Conservation (phyloP, 2,797 vertebrate genomes). For the Labeo calbasu region DNA sequence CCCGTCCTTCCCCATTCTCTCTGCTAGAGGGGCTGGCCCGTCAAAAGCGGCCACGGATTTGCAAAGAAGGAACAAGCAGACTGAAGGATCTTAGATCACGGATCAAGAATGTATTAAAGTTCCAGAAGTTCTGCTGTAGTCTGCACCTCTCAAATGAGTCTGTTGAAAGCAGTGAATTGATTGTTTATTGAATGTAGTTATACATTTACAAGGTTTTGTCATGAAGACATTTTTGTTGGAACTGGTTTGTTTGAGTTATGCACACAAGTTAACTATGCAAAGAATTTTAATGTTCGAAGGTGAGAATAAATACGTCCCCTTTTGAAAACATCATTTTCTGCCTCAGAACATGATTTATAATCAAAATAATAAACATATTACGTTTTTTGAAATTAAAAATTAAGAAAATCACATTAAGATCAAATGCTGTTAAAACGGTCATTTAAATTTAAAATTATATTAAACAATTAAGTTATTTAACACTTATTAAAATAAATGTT, state of each 20-base stretch:
- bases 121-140: constrained; percentile 10
- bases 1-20: constrained; percentile 56
- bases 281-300: neutral
- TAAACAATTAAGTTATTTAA: too few species aligned
- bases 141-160: constrained; percentile 8
- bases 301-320: neutral
- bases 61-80: neutral
- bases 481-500: too few species aligned
- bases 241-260: constrained; percentile 17
- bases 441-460: too few species aligned
- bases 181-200: constrained; percentile 25
- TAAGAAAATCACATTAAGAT: neutral
- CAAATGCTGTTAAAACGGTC: neutral
- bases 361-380: too few species aligned
- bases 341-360: too few species aligned
- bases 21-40: neutral
- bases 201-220: constrained; percentile 20
- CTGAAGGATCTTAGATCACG: neutral
- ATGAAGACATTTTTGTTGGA: constrained; percentile 8
- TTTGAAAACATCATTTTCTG: neutral
- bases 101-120: constrained; percentile 3
- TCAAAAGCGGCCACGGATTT: constrained; percentile 1
- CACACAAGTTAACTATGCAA: constrained; percentile 3
- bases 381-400: too few species aligned
- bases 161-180: neutral